phyloP scores from a whole-genome alignment of 2,888 invertebrate species.

The Troglohyphantes excavatus region DNA sequence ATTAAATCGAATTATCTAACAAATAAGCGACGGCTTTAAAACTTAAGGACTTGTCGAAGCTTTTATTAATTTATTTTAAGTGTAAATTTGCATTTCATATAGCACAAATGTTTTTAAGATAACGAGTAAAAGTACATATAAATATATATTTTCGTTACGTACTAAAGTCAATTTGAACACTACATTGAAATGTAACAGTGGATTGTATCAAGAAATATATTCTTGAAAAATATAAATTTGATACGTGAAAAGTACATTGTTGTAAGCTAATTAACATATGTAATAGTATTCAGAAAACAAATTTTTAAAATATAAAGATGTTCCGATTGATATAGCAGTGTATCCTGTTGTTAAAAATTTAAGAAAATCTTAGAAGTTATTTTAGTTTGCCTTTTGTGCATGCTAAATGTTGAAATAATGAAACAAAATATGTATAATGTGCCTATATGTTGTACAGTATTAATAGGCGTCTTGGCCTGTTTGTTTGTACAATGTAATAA shows the following conservation, averaged over 20 bases:
- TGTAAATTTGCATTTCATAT: conserved; percentile 33
- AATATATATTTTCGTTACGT: conserved; percentile 55
- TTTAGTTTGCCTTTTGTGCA: conserved; percentile 42
- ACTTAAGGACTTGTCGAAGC: background rate
- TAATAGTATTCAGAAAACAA: background rate
- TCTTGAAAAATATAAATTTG: conserved; percentile 50
- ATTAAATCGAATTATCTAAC: too few relatives aligned
- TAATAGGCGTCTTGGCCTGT: conserved; percentile 49
- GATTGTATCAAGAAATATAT: conserved; percentile 22
- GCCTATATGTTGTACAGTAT: conserved; percentile 76
- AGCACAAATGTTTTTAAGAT: conserved; percentile 29
- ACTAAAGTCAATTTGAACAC: conserved; percentile 25
- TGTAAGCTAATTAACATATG: background rate
- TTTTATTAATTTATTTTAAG: conserved; percentile 8
- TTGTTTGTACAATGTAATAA: conserved; percentile 74
- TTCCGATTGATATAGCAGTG: conserved; percentile 2
- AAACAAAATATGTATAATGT: conserved; percentile 60
- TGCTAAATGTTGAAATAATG: conserved; percentile 56
- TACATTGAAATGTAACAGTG: background rate
- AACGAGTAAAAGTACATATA: background rate
- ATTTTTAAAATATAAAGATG: conserved; percentile 19
- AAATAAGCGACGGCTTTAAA: background rate
- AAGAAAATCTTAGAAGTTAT: conserved; percentile 25
- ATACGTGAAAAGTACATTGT: conserved; percentile 17
- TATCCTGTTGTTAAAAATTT: conserved; percentile 17